Evolutionary conservation across 2,797 vertebrate species (phyloP), one percentile per base, ranked within the genome.

Genomic region (Fratercula arctica): DNA sequence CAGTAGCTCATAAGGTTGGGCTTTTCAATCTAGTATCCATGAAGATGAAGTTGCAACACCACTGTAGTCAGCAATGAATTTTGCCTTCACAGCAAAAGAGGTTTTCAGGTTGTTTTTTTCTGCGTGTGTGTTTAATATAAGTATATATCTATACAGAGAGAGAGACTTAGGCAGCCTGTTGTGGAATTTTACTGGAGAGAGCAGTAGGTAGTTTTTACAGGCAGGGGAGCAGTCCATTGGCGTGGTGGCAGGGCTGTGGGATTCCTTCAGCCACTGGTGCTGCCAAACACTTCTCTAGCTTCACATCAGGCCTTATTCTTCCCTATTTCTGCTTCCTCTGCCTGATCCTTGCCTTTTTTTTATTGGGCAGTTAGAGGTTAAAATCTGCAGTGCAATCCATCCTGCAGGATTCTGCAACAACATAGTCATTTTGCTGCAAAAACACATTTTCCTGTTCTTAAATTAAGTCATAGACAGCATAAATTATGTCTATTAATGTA

Each of bases 141-240:
- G 60, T 25, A 9, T 26, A 10, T 16, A 33, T n/a, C 13, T 54
- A 16, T 7, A 41, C 8, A 73, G 16, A 66, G 43, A 78, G 25
- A 39, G 29, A 82, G 21, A 23, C 75, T 87, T 37, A 56, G 73
- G 50, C 89, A 89, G 54, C 20, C 23, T 28, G 3, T 37, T 43
- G 75, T 87, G 85, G 90, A 93, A 90, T 90, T 96, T 94, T 92
- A 92, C 93, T 87, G 84, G 63, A 57, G 56, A 57, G 39, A 85
- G 29, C 60, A 56, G 63, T 56, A 63, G 80, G 48, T 28, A 51
- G 25, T n/a, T 87, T 76, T 88, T n/a, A 46, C 33, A 63, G 77
- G 16, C 56, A 41, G 56, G 10, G 64, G n/a, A 91, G 41, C 33
- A 70, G 59, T 35, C 31, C 33, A 13, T 45, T 39, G 75, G n/a